Evolutionary conservation across 1,140 invertebrate species (phyloP), one percentile per base, ranked within the genome.

Genomic region (Drosophila nikananu): DNA sequence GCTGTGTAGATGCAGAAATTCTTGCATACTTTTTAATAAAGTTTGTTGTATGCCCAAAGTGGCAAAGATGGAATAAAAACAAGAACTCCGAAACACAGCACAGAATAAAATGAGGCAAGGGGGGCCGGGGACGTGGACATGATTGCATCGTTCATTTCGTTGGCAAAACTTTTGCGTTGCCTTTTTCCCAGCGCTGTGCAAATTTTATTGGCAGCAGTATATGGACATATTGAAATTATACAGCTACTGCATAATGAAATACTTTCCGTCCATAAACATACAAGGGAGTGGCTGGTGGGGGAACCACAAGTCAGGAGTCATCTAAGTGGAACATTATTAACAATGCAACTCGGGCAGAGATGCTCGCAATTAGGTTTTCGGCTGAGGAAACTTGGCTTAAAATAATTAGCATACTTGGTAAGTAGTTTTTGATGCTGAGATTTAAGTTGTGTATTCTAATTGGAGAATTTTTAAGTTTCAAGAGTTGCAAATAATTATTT

Each of bases 11-110:
- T 75, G 83, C 68, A 73, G 67, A 78, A 74, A 89, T 78, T 78
- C 84, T 81, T 74, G 81, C 81, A 87, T 89, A 89, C 68, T 89
- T 87, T 87, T 87, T 86, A 86, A 86, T 86, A 86, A 86, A 86
- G 79, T 87, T 87, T 84, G 65, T 81, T 81, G 83, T 70, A 75
- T 77, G 89, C 73, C 71, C 76, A 77, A 90, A 91, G 72, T 83
- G 84, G 73, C 77, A 90, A 75, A 83, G 91, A 82, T 72, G 67
- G 65, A 65, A 58, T 35, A 74, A 63, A 67, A 61, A 62, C 72
- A 73, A 64, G 52, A 72, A 63, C 32, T 61, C 35, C 74, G 46
- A 52, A 77, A 42, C 42, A 60, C 27, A 23, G 52, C 21, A 41
- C 35, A 39, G 35, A 19, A 23, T 61, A 46, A 19, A 21, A 66